These are phyloP conservation scores for Thecocarcelia acutangulata DNA, from an alignment of 2,888 invertebrate genomes.

Conservation along the genomic window DNA sequence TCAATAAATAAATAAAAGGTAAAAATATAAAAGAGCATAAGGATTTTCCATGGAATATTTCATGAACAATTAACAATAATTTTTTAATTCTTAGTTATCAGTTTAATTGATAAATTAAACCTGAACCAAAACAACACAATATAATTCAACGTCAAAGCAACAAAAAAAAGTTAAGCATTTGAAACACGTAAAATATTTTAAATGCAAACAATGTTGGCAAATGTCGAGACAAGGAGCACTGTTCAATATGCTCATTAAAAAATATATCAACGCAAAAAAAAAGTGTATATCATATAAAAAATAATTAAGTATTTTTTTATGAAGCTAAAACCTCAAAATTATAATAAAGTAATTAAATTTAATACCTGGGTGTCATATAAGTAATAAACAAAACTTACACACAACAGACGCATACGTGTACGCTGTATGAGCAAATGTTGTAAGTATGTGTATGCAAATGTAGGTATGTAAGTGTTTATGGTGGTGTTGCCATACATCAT, in stretches of 20 bases:
- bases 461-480: not conserved
- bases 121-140: too few relatives aligned
- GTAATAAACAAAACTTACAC: slow-evolving; percentile 40
- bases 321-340: slow-evolving; percentile 53
- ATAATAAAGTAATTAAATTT: slow-evolving; percentile 65
- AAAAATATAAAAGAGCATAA: too few relatives aligned
- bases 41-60: too few relatives aligned
- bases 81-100: too few relatives aligned
- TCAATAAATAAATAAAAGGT: too few relatives aligned
- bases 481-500: slow-evolving; percentile 31
- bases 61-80: too few relatives aligned
- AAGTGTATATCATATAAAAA: slow-evolving; percentile 33
- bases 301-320: slow-evolving; percentile 49
- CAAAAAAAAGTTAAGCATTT: too few relatives aligned
- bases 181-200: too few relatives aligned
- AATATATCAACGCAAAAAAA: slow-evolving; percentile 13
- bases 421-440: not conserved
- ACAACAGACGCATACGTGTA: not conserved
- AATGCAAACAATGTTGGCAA: too few relatives aligned
- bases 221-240: not conserved
- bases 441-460: not conserved
- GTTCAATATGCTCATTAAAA: slow-evolving; percentile 4
- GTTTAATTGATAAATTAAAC: too few relatives aligned
- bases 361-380: slow-evolving; percentile 65
- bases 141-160: too few relatives aligned